Base-by-base conservation (phyloP, 35 echinoderm and acorn worm genomes). In the Eucidaris tribuloides region DNA sequence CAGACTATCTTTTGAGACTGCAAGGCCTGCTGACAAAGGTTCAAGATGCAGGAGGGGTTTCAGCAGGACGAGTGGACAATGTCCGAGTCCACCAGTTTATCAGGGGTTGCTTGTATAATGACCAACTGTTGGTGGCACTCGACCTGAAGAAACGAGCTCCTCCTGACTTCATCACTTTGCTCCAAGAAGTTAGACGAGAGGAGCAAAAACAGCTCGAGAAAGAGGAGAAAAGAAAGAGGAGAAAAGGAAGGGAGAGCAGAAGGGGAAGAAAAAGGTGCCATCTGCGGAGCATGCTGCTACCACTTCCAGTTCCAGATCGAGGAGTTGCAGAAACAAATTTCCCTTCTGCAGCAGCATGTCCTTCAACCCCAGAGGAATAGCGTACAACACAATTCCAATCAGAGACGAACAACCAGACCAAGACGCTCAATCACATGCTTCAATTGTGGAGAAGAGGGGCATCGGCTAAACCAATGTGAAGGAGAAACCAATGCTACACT, bases 51-150 rank as follows among this genome's bases (percentile, higher is more conserved):
- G 74, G 74, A 3, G 74, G 27, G 20, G 38, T 49, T 44, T 18
- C 7, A 2, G 4, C 2, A n/a, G 38, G 45, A 3, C 27, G 74
- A 22, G 74, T 40, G 4, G 32, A 78, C 74, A 78, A 49, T 20
- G 74, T 78, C 11, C 14, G 74, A 5, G 43, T 6, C 6, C 74
- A 78, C 11, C 38, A 78, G n/a, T 78, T 77, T 41, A 9, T 79
- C 3, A 81, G 85, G 41, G 85, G 86, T 29, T 82, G 86, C 27
- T 59, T 88, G 6, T 59, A 88, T 28, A 80, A 49, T 45, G 86
- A 88, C 4, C 3, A 33, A 2, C 38, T 88, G 11, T 38, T 88
- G 45, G 3, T 77, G 19, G 37, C 40, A 17, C 42, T 91, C 3
- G 33, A 78, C 35, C 43, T 86, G 29, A 85, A 84, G 57, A 63